These are phyloP conservation scores for Porphyrio hochstetteri DNA, from an alignment of 2,113 vertebrate species.

Conservation along the genomic window DNA sequence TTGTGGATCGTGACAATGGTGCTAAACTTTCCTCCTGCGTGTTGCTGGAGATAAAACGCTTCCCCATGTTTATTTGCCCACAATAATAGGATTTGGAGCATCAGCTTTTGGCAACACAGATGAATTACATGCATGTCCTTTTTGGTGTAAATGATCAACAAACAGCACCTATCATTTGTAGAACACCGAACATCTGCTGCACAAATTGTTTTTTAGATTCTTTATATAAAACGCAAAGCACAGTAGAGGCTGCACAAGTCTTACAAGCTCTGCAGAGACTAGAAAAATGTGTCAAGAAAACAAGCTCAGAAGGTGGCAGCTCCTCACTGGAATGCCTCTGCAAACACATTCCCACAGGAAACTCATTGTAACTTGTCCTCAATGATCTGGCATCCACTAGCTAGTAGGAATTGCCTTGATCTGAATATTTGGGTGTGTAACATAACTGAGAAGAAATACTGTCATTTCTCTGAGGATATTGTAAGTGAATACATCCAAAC, in stretches of 20 bases:
- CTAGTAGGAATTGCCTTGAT: not conserved
- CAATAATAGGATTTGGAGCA: not conserved
- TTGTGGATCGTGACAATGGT: too few species aligned
- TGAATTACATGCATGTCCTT: not conserved
- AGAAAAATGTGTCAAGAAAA: not conserved
- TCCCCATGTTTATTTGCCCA: rapidly evolving
- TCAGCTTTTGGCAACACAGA: not conserved
- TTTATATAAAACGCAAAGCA: not conserved
- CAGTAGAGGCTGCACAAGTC: not conserved
- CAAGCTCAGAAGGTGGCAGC: not conserved
- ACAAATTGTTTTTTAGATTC: not conserved
- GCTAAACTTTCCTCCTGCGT: not conserved
- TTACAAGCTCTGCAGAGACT: not conserved
- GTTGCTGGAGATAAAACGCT: not conserved
- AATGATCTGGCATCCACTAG: not conserved
- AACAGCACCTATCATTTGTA: not conserved
- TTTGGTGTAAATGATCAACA: not conserved
- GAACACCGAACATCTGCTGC: not conserved
- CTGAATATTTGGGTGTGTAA: not conserved
- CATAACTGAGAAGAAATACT: not conserved
- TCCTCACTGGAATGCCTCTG: not conserved
- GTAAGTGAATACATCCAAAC: not conserved
- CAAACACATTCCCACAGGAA: not conserved
- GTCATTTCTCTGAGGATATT: not conserved
- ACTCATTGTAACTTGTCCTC: not conserved